Evolutionary conservation across 2,797 vertebrate species (phyloP).

Genomic region (Danio kyathit): DNA sequence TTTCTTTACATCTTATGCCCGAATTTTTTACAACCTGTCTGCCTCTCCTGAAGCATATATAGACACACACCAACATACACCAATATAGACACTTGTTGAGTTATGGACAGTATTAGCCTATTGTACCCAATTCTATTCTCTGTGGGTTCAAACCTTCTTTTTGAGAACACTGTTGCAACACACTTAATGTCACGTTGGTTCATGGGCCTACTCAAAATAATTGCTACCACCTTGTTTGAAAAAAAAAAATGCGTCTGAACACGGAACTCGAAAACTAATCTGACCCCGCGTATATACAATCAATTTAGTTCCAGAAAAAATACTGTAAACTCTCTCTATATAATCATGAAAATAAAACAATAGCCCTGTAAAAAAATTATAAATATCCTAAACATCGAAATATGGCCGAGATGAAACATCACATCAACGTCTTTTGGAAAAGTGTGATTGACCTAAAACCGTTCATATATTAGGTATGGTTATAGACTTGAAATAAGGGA

Average conservation of each 20-base stretch:
- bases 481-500: not conserved
- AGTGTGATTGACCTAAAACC: not conserved
- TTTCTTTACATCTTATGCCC: conserved; percentile 66
- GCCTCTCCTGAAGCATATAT: conserved; percentile 51
- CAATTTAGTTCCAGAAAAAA: not conserved
- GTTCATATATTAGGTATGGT: not conserved
- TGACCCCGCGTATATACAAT: not conserved
- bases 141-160: not conserved
- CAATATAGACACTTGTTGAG: conserved; percentile 23
- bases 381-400: too few relatives aligned
- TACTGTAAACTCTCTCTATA: not conserved
- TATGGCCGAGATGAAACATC: not conserved
- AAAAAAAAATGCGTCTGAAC: not conserved
- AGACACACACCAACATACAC: conserved; percentile 58
- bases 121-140: not conserved
- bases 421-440: not conserved
- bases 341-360: not conserved
- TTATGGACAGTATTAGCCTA: not conserved
- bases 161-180: not conserved
- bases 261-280: not conserved
- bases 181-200: not conserved
- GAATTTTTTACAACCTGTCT: conserved; percentile 65
- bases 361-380: not conserved
- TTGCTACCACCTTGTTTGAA: conserved; percentile 7
- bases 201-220: not conserved